Conservation (phyloP, 2,888 invertebrate genomes). For the Ophion obscuratus region DNA sequence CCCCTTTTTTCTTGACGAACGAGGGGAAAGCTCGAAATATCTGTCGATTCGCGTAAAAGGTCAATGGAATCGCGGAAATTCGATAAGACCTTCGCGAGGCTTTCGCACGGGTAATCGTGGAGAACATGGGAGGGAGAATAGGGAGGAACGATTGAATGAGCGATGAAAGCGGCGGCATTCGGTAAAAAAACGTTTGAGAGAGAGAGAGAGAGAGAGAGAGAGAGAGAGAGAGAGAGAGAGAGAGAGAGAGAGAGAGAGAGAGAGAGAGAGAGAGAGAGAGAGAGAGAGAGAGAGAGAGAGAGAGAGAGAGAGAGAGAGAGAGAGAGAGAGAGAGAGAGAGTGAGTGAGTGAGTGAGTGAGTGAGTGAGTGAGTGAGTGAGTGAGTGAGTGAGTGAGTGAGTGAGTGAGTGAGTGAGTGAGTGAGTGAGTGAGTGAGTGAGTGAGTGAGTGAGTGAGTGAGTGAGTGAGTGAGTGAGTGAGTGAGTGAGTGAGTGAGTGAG, state of each 20-base stretch:
- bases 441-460: too few relatives aligned
- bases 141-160: conserved; percentile 51
- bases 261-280: conserved; percentile 1
- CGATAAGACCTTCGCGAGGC: background rate
- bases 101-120: background rate
- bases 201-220: background rate
- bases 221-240: background rate
- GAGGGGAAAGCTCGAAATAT: background rate
- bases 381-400: too few relatives aligned
- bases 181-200: conserved; percentile 39
- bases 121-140: background rate
- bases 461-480: too few relatives aligned
- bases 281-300: background rate
- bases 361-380: too few relatives aligned
- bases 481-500: too few relatives aligned
- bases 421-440: too few relatives aligned
- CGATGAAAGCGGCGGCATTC: conserved; percentile 46
- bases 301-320: background rate
- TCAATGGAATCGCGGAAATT: conserved; percentile 17
- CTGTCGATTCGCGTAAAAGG: background rate
- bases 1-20: too few relatives aligned
- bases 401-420: too few relatives aligned
- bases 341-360: too few relatives aligned
- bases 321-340: conserved; percentile 8
- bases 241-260: conserved; percentile 3